Percentiles rank a stretch among this genome's conserved stretches.
phyloP scores from a whole-genome alignment of 2,797 vertebrate species.

The Myotis findleyi region DNA sequence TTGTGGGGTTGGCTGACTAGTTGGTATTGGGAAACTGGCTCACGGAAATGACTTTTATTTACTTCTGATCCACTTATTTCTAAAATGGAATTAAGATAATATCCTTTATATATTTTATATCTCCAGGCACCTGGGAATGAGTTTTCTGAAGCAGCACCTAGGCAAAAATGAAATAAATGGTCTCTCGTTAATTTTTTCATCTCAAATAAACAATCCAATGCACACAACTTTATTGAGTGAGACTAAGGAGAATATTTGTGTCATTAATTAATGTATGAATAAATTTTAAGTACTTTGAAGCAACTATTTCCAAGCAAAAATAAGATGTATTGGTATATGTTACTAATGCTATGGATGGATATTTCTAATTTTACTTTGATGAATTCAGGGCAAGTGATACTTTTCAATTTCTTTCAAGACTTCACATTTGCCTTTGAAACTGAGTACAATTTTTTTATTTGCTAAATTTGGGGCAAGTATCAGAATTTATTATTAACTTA shows the following conservation, averaged over 20 bases:
- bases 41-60: slow-evolving; percentile 65
- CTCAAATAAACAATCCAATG: slow-evolving; percentile 4
- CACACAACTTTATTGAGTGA: slow-evolving; percentile 5
- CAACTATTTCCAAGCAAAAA: neutral
- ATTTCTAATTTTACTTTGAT: slow-evolving; percentile 52
- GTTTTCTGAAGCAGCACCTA: slow-evolving; percentile 49
- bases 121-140: slow-evolving; percentile 29
- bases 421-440: neutral
- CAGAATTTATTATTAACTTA: slow-evolving; percentile 42
- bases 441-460: neutral
- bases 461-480: neutral
- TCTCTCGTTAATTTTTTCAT: slow-evolving; percentile 33
- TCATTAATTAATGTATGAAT: neutral
- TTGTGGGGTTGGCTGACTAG: slow-evolving; percentile 10
- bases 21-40: slow-evolving; percentile 31
- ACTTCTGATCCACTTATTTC: neutral
- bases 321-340: neutral
- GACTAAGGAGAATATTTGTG: neutral
- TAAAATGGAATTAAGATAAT: slow-evolving; percentile 55
- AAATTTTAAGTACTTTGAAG: neutral
- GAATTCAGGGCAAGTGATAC: neutral
- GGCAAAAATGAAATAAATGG: slow-evolving; percentile 62
- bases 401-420: neutral
- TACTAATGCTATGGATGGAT: neutral
- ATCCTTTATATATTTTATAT: slow-evolving; percentile 53